These are phyloP conservation scores for Micrastur ruficollis DNA, from an alignment of 2,797 vertebrate species.

Conservation along the genomic window DNA sequence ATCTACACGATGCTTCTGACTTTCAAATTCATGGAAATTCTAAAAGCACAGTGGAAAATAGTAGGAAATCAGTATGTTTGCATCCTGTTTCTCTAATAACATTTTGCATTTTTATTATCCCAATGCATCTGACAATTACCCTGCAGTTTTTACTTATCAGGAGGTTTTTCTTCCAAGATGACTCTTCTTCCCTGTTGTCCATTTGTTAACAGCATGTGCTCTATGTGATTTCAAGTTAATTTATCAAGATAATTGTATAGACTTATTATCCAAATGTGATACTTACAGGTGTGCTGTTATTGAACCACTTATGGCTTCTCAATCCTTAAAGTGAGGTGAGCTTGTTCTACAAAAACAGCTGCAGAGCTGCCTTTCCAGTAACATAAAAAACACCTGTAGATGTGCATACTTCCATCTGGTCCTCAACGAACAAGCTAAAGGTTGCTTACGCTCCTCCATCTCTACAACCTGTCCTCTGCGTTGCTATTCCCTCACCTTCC, in stretches of 20 bases:
- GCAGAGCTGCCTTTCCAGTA: not conserved
- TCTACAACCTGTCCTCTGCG: not conserved
- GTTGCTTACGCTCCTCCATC: not conserved
- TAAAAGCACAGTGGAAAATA: not conserved
- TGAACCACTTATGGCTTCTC: not conserved
- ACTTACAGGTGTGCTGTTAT: not conserved
- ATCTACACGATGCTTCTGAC: not conserved
- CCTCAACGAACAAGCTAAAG: not conserved
- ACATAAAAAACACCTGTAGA: not conserved
- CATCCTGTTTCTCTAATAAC: not conserved
- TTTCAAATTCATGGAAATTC: not conserved
- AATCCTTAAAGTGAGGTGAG: not conserved
- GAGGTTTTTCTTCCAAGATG: not conserved
- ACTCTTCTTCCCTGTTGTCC: not conserved
- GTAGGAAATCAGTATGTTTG: not conserved
- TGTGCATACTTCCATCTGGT: not conserved
- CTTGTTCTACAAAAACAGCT: not conserved
- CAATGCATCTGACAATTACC: not conserved
- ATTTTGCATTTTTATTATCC: not conserved
- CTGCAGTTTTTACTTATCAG: not conserved
- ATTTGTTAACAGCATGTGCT: not conserved
- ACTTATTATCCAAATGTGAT: not conserved
- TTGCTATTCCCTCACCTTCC: not conserved
- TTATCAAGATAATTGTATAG: not conserved
- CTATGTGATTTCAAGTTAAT: not conserved